Percentiles rank a stretch among this genome's conserved stretches.
phyloP scores from a whole-genome alignment of 2,113 vertebrate species.

The Chaetodon auriga region DNA sequence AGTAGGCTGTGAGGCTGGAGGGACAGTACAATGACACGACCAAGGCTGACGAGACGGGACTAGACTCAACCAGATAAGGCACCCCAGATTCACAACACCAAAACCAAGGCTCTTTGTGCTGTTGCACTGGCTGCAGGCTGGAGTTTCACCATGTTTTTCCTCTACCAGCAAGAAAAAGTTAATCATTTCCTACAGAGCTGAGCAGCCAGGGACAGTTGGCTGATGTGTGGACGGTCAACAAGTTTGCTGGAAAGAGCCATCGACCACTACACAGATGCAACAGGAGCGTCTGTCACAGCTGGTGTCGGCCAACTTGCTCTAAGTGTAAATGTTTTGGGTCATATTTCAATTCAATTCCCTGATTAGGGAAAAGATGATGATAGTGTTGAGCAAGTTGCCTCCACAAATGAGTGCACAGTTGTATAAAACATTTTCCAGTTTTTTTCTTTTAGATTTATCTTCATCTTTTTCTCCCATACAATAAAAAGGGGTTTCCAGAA shows the following conservation, averaged over 20 bases:
- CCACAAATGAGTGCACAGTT: conserved; percentile 27
- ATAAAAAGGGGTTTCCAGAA: too few relatives aligned
- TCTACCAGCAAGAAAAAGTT: neutral
- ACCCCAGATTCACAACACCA: neutral
- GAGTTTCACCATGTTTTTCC: neutral
- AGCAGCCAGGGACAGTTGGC: neutral
- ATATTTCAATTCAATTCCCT: neutral
- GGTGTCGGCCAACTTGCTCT: neutral
- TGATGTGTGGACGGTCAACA: neutral
- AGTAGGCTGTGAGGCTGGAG: neutral
- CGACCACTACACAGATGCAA: neutral
- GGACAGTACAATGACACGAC: neutral
- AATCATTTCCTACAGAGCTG: neutral
- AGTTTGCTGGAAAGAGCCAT: neutral
- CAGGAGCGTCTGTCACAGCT: neutral
- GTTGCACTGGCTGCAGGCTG: neutral
- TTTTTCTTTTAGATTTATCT: neutral
- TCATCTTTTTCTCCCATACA: neutral
- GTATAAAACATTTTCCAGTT: neutral
- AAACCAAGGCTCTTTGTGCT: neutral
- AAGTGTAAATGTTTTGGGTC: neutral
- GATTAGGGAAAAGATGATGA: neutral
- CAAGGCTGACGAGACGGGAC: neutral
- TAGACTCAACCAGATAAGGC: conserved; percentile 30
- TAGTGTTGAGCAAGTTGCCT: neutral